These are phyloP conservation scores for Gortyna flavago DNA, from an alignment of 2,888 invertebrate species.

Conservation along the genomic window DNA sequence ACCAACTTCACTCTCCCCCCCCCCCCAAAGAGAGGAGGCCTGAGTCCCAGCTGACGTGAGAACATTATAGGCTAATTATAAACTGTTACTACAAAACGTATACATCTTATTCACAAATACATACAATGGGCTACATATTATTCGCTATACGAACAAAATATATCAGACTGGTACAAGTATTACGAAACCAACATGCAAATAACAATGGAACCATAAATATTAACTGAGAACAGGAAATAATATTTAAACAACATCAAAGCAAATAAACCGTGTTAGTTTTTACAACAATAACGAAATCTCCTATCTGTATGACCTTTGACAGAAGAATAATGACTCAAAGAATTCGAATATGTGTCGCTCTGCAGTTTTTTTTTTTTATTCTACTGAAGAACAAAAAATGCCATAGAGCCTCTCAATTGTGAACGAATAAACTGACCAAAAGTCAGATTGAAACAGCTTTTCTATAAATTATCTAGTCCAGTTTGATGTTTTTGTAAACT, in stretches of 20 bases:
- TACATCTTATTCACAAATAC: no score
- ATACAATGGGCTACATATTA: neutral
- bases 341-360: slow-evolving; percentile 19
- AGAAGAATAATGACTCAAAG: slow-evolving; percentile 42
- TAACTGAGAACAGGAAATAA: slow-evolving; percentile 55
- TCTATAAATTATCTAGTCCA: slow-evolving; percentile 7
- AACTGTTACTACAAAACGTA: neutral
- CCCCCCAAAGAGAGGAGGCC: no score
- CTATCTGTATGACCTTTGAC: slow-evolving; percentile 49
- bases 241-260: slow-evolving; percentile 52
- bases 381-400: slow-evolving; percentile 37
- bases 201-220: slow-evolving; percentile 56
- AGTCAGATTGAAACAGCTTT: neutral
- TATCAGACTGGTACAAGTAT: neutral
- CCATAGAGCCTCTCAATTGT: slow-evolving; percentile 30
- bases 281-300: slow-evolving; percentile 43
- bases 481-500: slow-evolving; percentile 8
- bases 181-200: slow-evolving; percentile 41
- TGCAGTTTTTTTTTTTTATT: slow-evolving; percentile 29
- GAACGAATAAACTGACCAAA: slow-evolving; percentile 26
- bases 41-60: no score
- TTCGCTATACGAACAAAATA: slow-evolving; percentile 11
- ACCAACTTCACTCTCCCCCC: no score
- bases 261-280: slow-evolving; percentile 53
- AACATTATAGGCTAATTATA: no score